Evolutionary conservation across 2,888 invertebrate species (phyloP).

Genomic region (Diploptera punctata): DNA sequence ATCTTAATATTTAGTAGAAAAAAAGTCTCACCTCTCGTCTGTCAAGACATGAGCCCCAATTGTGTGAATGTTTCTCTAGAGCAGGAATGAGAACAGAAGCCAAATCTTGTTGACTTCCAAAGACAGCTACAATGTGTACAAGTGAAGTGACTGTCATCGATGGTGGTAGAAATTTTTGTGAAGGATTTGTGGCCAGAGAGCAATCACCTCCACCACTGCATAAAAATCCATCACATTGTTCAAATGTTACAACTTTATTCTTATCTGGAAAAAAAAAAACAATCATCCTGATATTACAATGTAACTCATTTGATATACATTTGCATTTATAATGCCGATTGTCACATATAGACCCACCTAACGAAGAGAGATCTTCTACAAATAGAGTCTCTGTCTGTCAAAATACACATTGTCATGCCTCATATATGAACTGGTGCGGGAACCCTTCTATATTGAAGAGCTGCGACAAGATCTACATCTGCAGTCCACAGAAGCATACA

Average conservation of each 20-base stretch:
- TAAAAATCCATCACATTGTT: conserved; percentile 69
- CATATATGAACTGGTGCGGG: too few relatives aligned
- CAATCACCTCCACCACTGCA: conserved; percentile 72
- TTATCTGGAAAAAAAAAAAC: conserved; percentile 3
- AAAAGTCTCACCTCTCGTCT: conserved; percentile 67
- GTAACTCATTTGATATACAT: too few relatives aligned
- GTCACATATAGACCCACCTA: too few relatives aligned
- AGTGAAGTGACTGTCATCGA: conserved; percentile 63
- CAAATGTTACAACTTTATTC: neutral
- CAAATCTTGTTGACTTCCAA: conserved; percentile 45
- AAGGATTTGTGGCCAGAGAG: conserved; percentile 52
- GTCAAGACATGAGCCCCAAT: conserved; percentile 77
- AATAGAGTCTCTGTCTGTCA: too few relatives aligned
- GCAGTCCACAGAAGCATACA: too few relatives aligned
- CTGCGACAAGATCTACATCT: too few relatives aligned
- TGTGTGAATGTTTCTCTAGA: conserved; percentile 59
- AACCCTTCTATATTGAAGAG: too few relatives aligned
- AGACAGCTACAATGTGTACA: conserved; percentile 66
- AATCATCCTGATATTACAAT: too few relatives aligned
- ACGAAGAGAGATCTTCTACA: too few relatives aligned
- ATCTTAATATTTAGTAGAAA: too few relatives aligned
- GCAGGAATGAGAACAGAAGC: conserved; percentile 33
- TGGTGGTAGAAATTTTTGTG: conserved; percentile 50
- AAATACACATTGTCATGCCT: too few relatives aligned
- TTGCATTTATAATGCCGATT: too few relatives aligned